Conservation (phyloP, 2,797 vertebrate genomes). For the Siniperca scherzeri region DNA sequence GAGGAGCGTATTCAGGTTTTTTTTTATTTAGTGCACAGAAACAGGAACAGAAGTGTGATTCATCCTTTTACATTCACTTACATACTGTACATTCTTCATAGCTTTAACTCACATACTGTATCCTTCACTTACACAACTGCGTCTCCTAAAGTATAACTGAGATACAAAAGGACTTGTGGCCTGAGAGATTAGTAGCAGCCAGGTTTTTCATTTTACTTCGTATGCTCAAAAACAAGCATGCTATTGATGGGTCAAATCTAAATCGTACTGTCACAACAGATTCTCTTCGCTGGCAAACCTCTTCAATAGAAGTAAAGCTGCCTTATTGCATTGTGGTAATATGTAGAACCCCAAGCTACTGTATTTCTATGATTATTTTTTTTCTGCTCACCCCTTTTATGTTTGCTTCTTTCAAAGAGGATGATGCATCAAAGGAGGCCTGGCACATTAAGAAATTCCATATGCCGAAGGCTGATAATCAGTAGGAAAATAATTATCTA, state of each 20-base stretch:
- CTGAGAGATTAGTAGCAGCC: slow-evolving; percentile 64
- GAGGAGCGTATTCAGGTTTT: neutral
- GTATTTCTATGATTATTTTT: slow-evolving; percentile 50
- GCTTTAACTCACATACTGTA: slow-evolving; percentile 3
- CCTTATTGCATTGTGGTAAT: slow-evolving; percentile 50
- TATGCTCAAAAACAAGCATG: slow-evolving; percentile 55
- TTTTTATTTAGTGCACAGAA: neutral
- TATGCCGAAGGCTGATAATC: slow-evolving; percentile 66
- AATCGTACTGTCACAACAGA: slow-evolving; percentile 71
- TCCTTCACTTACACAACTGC: slow-evolving; percentile 6
- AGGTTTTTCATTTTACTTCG: slow-evolving; percentile 61
- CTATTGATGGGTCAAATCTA: slow-evolving; percentile 68
- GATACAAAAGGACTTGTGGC: slow-evolving; percentile 28
- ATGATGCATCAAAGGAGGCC: slow-evolving; percentile 63
- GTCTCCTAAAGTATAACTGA: neutral
- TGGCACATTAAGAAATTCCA: slow-evolving; percentile 61
- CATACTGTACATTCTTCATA: neutral
- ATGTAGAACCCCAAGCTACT: slow-evolving; percentile 56
- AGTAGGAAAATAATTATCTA: slow-evolving; percentile 43
- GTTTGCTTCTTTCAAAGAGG: slow-evolving; percentile 68
- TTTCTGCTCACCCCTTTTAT: slow-evolving; percentile 56
- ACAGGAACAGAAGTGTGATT: neutral
- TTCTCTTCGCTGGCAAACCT: slow-evolving; percentile 65
- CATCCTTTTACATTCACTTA: neutral
- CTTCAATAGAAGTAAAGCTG: slow-evolving; percentile 64